Evolutionary conservation across 1,140 invertebrate species (phyloP).

Genomic region (Reticulitermes speratus): DNA sequence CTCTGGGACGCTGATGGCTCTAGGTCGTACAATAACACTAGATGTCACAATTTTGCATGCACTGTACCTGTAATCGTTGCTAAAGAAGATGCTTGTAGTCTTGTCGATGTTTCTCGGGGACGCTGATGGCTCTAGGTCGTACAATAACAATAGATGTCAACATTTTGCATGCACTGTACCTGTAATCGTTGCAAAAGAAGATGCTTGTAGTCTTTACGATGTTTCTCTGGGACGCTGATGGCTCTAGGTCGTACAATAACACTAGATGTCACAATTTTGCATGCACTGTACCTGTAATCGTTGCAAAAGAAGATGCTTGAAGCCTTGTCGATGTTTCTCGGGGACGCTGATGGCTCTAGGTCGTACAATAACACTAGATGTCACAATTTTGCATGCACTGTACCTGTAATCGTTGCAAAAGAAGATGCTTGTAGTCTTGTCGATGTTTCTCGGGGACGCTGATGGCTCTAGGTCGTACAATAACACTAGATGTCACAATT

Average conservation of each 20-base stretch:
- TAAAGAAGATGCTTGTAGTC: conserved; percentile 27
- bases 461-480: conserved; percentile 38
- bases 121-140: conserved; percentile 40
- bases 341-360: conserved; percentile 43
- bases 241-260: conserved; percentile 39
- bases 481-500: conserved; percentile 29
- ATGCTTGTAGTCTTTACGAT: conserved; percentile 38
- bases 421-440: conserved; percentile 30
- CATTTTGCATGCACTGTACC: not conserved
- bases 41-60: too few species aligned
- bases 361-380: conserved; percentile 38
- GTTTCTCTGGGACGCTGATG: conserved; percentile 47
- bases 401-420: not conserved
- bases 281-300: not conserved
- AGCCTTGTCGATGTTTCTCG: conserved; percentile 44
- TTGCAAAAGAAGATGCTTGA: not conserved
- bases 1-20: conserved; percentile 44
- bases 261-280: not conserved
- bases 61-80: not conserved
- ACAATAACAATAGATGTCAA: conserved; percentile 36
- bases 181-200: not conserved
- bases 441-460: conserved; percentile 48
- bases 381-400: too few species aligned
- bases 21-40: conserved; percentile 40
- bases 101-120: conserved; percentile 46